Conservation (phyloP, 2,888 invertebrate genomes). For the Oscheius sp. region DNA sequence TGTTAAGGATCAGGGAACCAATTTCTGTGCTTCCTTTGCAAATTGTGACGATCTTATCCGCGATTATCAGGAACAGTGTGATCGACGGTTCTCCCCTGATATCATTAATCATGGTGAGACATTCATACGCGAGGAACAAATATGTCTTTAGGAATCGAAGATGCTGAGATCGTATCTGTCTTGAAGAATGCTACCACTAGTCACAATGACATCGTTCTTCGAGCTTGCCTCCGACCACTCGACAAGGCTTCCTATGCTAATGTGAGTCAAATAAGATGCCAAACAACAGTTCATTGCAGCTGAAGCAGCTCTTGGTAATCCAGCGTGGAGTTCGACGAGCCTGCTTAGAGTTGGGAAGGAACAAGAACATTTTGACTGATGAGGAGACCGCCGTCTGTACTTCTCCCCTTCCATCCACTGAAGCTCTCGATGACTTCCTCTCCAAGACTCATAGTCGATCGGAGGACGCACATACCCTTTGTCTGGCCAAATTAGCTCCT, state of each 20-base stretch:
- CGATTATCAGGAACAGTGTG: slow-evolving; percentile 50
- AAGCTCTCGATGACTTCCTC: slow-evolving; percentile 45
- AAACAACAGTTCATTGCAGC: no score
- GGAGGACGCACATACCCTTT: slow-evolving; percentile 43
- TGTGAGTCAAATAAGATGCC: no score
- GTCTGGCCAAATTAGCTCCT: slow-evolving; percentile 48
- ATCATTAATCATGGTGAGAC: slow-evolving; percentile 43
- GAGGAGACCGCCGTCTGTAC: slow-evolving; percentile 31
- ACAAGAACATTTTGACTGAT: slow-evolving; percentile 45
- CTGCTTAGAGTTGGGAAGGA: slow-evolving; percentile 50
- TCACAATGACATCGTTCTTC: slow-evolving; percentile 47
- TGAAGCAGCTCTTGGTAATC: slow-evolving; percentile 50
- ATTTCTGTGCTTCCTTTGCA: slow-evolving; percentile 43
- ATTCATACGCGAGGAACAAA: no score
- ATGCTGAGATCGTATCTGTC: slow-evolving; percentile 42
- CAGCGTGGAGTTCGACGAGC: slow-evolving; percentile 51
- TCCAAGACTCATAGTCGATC: slow-evolving; percentile 42
- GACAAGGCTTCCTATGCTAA: slow-evolving; percentile 45
- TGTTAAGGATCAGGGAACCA: not conserved
- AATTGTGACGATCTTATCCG: slow-evolving; percentile 44
- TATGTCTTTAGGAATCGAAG: slow-evolving; percentile 49
- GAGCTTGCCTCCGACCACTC: slow-evolving; percentile 50
- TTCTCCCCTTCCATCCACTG: slow-evolving; percentile 37
- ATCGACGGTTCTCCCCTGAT: slow-evolving; percentile 42
- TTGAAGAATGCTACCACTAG: slow-evolving; percentile 47